Conservation (phyloP, 2,797 vertebrate species). For the Balearica regulorum region DNA sequence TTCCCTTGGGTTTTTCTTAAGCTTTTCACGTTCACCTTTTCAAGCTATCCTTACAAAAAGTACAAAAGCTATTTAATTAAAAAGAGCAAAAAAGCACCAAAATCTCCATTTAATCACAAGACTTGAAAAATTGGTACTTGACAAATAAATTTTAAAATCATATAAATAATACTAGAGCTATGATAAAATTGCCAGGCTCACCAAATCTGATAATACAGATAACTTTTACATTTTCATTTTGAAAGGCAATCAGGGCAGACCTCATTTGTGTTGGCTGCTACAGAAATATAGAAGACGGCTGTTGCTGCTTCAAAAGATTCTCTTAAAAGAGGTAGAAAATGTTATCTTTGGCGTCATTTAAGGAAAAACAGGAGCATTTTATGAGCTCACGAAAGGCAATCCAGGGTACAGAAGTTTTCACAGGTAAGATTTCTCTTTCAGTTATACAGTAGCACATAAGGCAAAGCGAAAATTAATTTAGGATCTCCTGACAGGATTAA, state of each 20-base stretch:
- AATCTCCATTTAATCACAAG: not conserved
- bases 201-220: not conserved
- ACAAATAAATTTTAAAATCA: not conserved
- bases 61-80: not conserved
- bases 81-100: not conserved
- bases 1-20: not conserved
- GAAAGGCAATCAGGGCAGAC: not conserved
- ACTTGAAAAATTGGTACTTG: not conserved
- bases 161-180: not conserved
- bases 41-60: not conserved
- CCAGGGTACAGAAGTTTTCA: not conserved
- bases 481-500: not conserved
- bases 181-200: not conserved
- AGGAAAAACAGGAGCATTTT: not conserved
- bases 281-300: not conserved
- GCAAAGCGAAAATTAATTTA: conserved; percentile 22
- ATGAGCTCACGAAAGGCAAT: not conserved
- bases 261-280: not conserved
- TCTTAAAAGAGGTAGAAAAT: not conserved
- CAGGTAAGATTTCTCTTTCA: not conserved
- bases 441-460: not conserved
- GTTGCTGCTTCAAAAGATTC: not conserved
- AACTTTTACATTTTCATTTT: not conserved
- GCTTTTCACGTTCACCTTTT: not conserved
- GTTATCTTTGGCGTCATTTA: not conserved